Evolutionary conservation across 2,113 vertebrate genomes (phyloP), one percentile per base, ranked within the genome.

Genomic region (Stegastes partitus): DNA sequence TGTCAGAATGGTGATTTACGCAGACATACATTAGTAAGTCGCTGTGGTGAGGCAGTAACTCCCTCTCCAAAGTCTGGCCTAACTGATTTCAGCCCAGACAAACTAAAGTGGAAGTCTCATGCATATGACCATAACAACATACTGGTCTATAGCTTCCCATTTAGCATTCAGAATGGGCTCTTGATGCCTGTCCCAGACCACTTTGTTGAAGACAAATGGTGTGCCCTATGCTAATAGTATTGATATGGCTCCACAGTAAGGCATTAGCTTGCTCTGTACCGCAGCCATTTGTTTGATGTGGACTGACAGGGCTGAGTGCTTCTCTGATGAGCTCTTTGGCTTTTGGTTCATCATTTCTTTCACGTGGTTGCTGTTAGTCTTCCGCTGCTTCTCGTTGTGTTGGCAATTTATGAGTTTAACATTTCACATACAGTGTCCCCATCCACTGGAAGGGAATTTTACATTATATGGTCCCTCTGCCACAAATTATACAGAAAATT

Each of bases 251-350:
- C 78, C 69, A 66, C 69, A 49, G 71, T 67, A 47, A 73, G 70
- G 70, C 88, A 83, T 83, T 85, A 85, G 79, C 79, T 26, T 9
- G 23, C 61, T 62, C n/a, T 19, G 65, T 65, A 37, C 74, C 10
- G 4, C 70, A 64, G 83, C 73, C 57, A 68, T 87, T 74, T 74
- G 69, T 69, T 65, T 77, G 79, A 82, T 75, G 70, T 51, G 51
- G 74, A 22, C 74, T 45, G 79, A 84, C 50, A 11, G 56, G 55
- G 63, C 76, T 86, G 81, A 88, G 87, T 86, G 84, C 85, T 70
- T 21, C 73, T 62, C 42, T 59, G 73, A 73, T 59, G 44, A 70
- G 53, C 77, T 57, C 45, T 59, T 64, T 28, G 58, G 42, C 68
- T 55, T 74, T 25, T 19, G 12, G 11, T 62, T 69, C 54, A 63